Evolutionary conservation across 1,140 invertebrate genomes (phyloP).

Genomic region (Acyrthosiphon pisum): DNA sequence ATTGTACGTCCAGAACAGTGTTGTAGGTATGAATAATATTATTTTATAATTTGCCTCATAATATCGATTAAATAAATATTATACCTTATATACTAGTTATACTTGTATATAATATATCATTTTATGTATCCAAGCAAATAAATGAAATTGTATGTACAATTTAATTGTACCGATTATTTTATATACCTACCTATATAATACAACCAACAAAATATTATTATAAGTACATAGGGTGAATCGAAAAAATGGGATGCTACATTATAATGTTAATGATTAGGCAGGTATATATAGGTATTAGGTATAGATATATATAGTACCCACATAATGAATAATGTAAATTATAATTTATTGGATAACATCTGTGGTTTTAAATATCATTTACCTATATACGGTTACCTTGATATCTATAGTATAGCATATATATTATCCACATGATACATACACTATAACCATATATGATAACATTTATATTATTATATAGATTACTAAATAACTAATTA

Average conservation of each 20-base stretch:
- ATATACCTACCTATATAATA: background rate
- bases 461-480: background rate
- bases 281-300: background rate
- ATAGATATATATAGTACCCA: background rate
- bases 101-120: background rate
- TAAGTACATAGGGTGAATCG: background rate
- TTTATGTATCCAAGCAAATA: background rate
- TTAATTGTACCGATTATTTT: no score
- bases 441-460: background rate
- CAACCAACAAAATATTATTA: background rate
- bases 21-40: background rate
- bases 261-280: background rate
- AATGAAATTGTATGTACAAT: background rate
- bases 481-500: background rate
- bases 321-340: background rate
- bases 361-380: background rate
- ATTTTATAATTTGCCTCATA: background rate
- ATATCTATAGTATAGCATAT: background rate
- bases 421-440: no score
- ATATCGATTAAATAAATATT: background rate
- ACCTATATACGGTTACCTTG: background rate
- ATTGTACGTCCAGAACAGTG: background rate
- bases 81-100: background rate
- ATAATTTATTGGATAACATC: background rate
- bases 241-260: background rate